Evolutionary conservation across 2,113 vertebrate genomes (phyloP), one percentile per base, ranked within the genome.

Genomic region (Archocentrus centrarchus): DNA sequence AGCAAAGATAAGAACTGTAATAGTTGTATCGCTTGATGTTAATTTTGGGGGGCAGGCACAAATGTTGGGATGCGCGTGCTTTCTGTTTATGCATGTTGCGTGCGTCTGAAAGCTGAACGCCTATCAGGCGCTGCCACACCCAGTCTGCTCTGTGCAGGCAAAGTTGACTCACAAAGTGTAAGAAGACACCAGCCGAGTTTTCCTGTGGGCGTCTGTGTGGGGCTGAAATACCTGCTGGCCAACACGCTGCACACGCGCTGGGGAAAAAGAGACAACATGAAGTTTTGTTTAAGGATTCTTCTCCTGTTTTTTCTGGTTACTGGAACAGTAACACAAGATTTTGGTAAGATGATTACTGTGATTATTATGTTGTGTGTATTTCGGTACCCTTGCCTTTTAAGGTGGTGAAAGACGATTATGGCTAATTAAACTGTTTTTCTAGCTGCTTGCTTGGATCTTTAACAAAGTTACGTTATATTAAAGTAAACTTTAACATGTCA

Each of bases 261-360:
- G 9, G 0, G 0, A 1, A 50, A 44, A 50, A 13, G 66, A 50
- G 41, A 18, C 80, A 81, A 11, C 27, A 96, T 96, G 95, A 86
- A 78, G 86, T 82, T 79, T 13, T 75, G n/a, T 20, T 11, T 92
- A 44, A 79, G 93, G 91, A 88, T 86, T 20, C 9, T 80, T 75
- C 24, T 81, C 1, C 53, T 94, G 6, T 75, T 92, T 22, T 37
- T 81, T n/a, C 85, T 95, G 6, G n/a, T 88, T 20, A 0, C 84
- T 35, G 88, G 80, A 20, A 75, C 92, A 2, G 85, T 79, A 53
- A 80, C 90, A 1, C 44, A 95, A 50, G 32, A 35, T 6, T 13
- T 44, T 47, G 66, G 66, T 70, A 32, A 70, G 11, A 27, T 1
- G 8, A 11, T 41, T 7, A 15, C 66, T 53, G 44, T 3, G 0